Base-by-base conservation (phyloP, 2,888 invertebrate genomes). In the Anoncus sp. region DNA sequence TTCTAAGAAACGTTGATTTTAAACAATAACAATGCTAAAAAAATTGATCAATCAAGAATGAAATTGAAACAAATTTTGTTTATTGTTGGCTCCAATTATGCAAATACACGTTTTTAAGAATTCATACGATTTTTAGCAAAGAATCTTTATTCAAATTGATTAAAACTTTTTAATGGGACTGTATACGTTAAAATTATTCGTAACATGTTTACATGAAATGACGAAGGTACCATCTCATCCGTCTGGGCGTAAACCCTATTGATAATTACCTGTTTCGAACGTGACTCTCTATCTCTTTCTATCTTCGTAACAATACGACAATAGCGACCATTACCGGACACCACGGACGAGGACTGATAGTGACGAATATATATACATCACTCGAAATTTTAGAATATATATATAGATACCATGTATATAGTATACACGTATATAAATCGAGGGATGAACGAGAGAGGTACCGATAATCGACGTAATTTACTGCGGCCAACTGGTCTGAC, bases 381-480 rank as follows among this genome's bases (percentile, higher is more conserved):
- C 14, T 43, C 55, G 66, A 45, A 62, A 67, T 72, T 73, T 63
- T 55, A 18, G 38, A n/a, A n/a, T n/a, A n/a, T 55, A n/a, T 45
- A 27, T 18, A 47, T 10, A n/a, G n/a, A 35, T 57, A 7, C n/a
- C 14, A 31, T 22, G 49, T 35, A 51, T 38, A 38, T 38, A 7
- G 38, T 38, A 38, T 38, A 12, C 10, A 12, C 12, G 38, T 45
- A 38, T 31, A 31, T 62, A 62, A 31, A 57, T 77, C 57, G 55
- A 27, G 31, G 38, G 38, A 45, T 51, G 59, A 24, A 27, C 27
- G 47, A 14, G 51, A 62, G 22, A 45, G 53, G 40, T 53, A 6
- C 40, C 49, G 72, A 72, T 76, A 73, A 77, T 77, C 66, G 73
- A 43, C 43, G 77, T 77, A 66, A 73, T 77, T 77, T 77, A 72